These are phyloP conservation scores for Podiceps cristatus DNA, from an alignment of 2,113 vertebrate species.

Conservation along the genomic window DNA sequence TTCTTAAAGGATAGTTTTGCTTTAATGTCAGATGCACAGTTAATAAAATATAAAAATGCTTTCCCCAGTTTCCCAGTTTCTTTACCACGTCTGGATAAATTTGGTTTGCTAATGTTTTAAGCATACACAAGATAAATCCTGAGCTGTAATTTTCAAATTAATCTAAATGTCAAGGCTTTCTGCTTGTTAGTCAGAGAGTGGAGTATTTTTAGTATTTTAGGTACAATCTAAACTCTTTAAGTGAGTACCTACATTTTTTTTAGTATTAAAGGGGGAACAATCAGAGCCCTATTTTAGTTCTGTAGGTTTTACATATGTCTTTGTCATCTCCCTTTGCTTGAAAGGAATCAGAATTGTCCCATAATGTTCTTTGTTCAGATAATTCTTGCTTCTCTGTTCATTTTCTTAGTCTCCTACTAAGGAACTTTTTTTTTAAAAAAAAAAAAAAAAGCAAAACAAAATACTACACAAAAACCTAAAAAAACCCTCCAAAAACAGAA, in stretches of 20 bases:
- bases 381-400: background rate
- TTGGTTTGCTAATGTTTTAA: conserved; percentile 45
- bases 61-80: background rate
- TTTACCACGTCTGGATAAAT: conserved; percentile 7
- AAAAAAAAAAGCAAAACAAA: too few relatives aligned
- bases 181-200: conserved; percentile 3
- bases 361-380: background rate
- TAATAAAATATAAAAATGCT: background rate
- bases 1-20: background rate
- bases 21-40: background rate
- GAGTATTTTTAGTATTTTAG: conserved; percentile 20
- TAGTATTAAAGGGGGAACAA: background rate
- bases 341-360: background rate
- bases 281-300: background rate
- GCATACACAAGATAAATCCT: conserved; percentile 9
- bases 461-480: too few relatives aligned
- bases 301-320: background rate
- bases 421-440: background rate
- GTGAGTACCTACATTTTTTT: background rate
- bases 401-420: background rate
- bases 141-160: conserved; percentile 44
- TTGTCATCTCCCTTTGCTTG: background rate
- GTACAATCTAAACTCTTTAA: conserved; percentile 10
- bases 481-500: too few relatives aligned
- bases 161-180: conserved; percentile 49